Conservation (phyloP, 2,113 vertebrate genomes). For the Gracilinanus agilis region DNA sequence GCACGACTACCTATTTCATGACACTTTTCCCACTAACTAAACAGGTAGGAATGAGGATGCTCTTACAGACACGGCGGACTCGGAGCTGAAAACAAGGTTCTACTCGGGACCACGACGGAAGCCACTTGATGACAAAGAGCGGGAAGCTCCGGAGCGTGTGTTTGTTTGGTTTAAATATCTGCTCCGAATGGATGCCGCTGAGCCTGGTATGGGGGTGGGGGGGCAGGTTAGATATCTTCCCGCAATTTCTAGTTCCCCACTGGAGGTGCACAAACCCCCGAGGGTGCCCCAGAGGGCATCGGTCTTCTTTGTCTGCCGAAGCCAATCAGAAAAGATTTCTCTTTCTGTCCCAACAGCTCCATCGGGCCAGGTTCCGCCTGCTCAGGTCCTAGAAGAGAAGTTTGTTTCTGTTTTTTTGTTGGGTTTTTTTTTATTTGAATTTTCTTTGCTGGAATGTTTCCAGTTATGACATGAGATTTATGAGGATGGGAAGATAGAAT, state of each 20-base stretch:
- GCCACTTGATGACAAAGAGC: background rate
- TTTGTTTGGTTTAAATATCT: background rate
- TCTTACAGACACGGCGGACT: background rate
- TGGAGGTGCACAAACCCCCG: background rate
- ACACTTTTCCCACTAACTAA: conserved; percentile 20
- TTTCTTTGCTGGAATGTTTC: conserved; percentile 18
- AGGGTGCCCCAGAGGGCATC: background rate
- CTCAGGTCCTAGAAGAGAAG: background rate
- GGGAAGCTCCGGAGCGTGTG: background rate
- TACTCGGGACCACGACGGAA: background rate
- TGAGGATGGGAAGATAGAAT: conserved; percentile 27
- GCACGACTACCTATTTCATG: conserved; percentile 14
- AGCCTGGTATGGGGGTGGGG: too few relatives aligned
- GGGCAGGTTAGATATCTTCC: background rate
- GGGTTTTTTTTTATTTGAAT: background rate
- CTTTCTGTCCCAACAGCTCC: conserved; percentile 23
- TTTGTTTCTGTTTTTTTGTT: background rate
- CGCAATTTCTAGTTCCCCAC: conserved; percentile 15
- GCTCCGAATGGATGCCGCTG: background rate
- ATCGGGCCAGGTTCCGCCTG: too few relatives aligned
- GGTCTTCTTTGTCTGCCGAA: conserved; percentile 3
- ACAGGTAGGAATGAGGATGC: background rate
- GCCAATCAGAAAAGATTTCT: conserved; percentile 13
- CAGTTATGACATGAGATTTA: background rate
- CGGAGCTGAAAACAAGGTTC: background rate